Conservation (phyloP, 2,797 vertebrate species). For the Linurgus olivaceus region DNA sequence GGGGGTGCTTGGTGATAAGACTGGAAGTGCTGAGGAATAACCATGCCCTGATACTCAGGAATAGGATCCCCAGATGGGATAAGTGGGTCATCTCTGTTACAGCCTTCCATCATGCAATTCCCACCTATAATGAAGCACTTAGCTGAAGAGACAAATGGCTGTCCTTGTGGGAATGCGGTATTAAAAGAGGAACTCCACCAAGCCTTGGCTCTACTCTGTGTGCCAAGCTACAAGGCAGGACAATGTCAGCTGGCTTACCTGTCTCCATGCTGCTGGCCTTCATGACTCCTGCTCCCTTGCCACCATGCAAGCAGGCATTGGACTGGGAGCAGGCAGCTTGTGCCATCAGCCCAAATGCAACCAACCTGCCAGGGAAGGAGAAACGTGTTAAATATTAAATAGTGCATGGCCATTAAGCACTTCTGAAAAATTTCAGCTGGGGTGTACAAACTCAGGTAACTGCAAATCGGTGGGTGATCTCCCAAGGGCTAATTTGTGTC, state of each 20-base stretch:
- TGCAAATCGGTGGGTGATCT: not conserved
- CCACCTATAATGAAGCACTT: not conserved
- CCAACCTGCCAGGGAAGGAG: not conserved
- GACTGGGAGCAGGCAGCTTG: not conserved
- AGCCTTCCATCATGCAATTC: not conserved
- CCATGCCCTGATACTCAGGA: not conserved
- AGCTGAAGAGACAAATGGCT: not conserved
- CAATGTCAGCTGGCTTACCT: not conserved
- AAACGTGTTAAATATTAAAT: not conserved
- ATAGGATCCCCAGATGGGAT: not conserved
- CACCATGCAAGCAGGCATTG: rapidly evolving
- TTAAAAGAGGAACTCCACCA: not conserved
- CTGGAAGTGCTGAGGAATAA: not conserved
- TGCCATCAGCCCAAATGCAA: not conserved
- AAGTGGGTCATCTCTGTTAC: not conserved
- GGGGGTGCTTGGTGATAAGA: not conserved
- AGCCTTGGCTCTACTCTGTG: not conserved
- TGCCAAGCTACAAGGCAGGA: not conserved
- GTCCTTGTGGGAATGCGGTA: not conserved
- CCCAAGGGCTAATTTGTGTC: not conserved
- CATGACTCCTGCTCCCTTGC: not conserved
- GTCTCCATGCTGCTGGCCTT: not conserved
- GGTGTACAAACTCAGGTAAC: not conserved
- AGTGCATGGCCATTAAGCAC: not conserved
- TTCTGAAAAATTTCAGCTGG: not conserved